Conservation (phyloP, 2,113 vertebrate genomes). For the Tiliqua scincoides region DNA sequence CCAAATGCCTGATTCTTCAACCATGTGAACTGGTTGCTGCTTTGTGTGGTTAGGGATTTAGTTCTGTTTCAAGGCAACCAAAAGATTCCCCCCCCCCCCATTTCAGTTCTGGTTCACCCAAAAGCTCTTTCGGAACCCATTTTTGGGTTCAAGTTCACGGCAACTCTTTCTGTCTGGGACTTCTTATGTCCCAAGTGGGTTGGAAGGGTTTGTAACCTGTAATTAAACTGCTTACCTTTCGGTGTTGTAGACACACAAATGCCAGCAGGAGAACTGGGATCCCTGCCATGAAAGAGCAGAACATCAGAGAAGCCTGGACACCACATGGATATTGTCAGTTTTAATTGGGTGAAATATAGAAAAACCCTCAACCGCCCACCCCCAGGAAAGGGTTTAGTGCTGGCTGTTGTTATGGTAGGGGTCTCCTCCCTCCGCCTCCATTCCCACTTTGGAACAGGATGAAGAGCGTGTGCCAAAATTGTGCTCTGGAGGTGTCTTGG, state of each 20-base stretch:
- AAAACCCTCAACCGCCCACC: background rate
- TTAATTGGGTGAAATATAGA: conserved; percentile 9
- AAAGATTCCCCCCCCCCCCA: no score
- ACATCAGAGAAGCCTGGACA: background rate
- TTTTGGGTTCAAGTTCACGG: no score
- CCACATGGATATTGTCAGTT: background rate
- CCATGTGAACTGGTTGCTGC: no score
- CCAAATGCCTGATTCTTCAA: no score
- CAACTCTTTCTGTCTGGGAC: background rate
- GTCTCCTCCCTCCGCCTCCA: background rate
- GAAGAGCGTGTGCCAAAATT: background rate
- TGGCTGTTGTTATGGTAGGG: background rate
- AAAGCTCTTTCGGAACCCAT: no score
- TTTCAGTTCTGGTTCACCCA: no score
- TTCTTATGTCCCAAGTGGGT: background rate
- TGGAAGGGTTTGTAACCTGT: background rate
- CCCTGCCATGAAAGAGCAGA: background rate
- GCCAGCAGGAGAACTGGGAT: background rate
- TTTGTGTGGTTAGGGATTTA: background rate
- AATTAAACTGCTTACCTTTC: background rate
- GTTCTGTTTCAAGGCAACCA: no score
- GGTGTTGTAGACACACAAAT: no score
- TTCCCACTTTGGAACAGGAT: background rate
- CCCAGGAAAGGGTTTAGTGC: background rate
- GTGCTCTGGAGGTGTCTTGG: background rate